Base-by-base conservation (phyloP, 2,888 invertebrate species). In the Drosophila imparisetae region DNA sequence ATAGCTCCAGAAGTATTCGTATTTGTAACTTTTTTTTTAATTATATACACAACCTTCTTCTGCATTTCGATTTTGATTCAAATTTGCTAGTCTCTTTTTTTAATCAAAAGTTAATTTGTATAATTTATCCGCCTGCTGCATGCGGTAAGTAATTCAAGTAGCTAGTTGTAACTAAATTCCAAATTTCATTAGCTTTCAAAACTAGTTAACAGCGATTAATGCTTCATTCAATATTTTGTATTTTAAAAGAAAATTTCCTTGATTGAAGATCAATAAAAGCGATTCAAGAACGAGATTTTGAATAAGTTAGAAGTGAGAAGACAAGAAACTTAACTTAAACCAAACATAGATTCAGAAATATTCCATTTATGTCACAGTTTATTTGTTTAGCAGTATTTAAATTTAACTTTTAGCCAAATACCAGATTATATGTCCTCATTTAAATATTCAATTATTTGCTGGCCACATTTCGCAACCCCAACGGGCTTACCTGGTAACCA, bases 61-160 rank as follows among this genome's bases (percentile, higher is more conserved):
- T 21, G 5, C 21, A 24, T 53, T 54, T 30, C 30, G 10, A 42
- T 30, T 57, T 29, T 8, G 0, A 29, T n/a, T 21, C 24, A 11
- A 21, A 27, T 34, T n/a, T n/a, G n/a, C n/a, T n/a, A 64, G 48
- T 65, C 57, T 61, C 38, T 24, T 64, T 49, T 32, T 38, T 38
- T 36, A 53, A 38, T 69, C 38, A 52, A 58, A 21, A 58, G 3
- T 59, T 13, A 3, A 8, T 11, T 61, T 30, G 32, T 24, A 4
- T 42, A 8, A 45, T 38, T 38, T 38, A 30, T 50, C 50, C 62
- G 72, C 65, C 70, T 81, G 80, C 84, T 83, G 81, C 77, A 79
- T 82, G 88, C 62, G 90, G 90, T 86, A 86, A 86, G 86, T 86
- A 85, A 87, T 79, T 52, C 15, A 50, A 55, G 52, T 65, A 65